These are phyloP conservation scores for Drosophila tsacasi DNA, from an alignment of 1,140 invertebrate genomes.

Conservation along the genomic window DNA sequence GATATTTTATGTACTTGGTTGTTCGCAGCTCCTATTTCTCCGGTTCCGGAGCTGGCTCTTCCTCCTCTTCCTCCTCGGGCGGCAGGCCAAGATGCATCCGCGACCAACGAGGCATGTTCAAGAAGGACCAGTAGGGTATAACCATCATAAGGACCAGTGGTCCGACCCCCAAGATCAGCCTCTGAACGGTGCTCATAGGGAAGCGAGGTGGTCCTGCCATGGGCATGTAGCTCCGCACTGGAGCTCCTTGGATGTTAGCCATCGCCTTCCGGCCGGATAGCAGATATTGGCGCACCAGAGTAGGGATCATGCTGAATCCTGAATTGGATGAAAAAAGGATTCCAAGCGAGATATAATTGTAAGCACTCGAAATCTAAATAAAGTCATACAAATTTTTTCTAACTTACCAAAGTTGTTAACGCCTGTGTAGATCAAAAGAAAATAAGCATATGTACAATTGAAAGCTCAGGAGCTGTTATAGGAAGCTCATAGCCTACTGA, in stretches of 20 bases:
- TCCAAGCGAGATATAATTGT: background rate
- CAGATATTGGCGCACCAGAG: conserved; percentile 30
- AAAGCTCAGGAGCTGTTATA: background rate
- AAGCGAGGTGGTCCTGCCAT: conserved; percentile 65
- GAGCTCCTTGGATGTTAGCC: conserved; percentile 25
- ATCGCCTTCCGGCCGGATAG: background rate
- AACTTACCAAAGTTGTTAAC: conserved; percentile 11
- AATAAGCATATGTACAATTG: conserved; percentile 13
- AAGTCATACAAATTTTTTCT: background rate
- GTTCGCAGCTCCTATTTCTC: background rate
- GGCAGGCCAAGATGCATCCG: conserved; percentile 19
- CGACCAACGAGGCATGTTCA: conserved; percentile 29
- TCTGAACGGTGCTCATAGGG: conserved; percentile 37
- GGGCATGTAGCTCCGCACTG: conserved; percentile 42
- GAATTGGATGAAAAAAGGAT: background rate
- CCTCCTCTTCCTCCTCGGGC: background rate
- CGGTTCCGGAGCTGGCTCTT: background rate
- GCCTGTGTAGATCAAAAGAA: conserved; percentile 4
- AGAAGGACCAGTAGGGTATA: conserved; percentile 56
- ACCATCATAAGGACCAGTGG: conserved; percentile 56
- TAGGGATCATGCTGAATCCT: conserved; percentile 35
- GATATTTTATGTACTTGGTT: background rate
- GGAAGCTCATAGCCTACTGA: conserved; percentile 17
- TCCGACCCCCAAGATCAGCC: conserved; percentile 43
- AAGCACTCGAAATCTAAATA: background rate